A percentile compares a stretch with the other conserved stretches of the same genome.
Conservation (phyloP, 2,888 invertebrate genomes). For the Aleiodes alternator region DNA sequence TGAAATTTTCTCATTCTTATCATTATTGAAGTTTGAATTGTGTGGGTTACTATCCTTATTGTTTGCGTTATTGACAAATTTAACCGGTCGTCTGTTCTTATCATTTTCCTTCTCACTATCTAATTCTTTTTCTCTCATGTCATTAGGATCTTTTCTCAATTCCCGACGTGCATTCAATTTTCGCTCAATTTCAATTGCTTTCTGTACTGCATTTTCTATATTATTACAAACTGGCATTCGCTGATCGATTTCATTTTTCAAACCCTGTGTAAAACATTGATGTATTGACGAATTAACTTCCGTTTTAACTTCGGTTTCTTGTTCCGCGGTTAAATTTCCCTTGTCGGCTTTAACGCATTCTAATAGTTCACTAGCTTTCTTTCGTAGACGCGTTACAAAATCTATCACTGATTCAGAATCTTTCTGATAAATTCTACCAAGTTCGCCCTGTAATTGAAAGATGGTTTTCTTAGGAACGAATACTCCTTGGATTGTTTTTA, state of each 20-base stretch:
- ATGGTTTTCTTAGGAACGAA: too few species aligned
- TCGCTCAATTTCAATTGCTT: conserved; percentile 29
- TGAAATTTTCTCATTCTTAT: too few species aligned
- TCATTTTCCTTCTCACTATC: not conserved
- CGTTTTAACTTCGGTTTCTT: not conserved
- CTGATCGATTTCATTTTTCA: conserved; percentile 36
- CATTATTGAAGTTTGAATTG: too few species aligned
- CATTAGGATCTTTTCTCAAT: not conserved
- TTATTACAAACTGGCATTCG: conserved; percentile 27
- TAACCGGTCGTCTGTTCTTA: not conserved
- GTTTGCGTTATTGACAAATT: not conserved
- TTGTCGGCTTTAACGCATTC: conserved; percentile 4
- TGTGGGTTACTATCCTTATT: too few species aligned
- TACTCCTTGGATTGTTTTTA: too few species aligned
- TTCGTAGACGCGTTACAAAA: conserved; percentile 12
- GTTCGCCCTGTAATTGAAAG: too few species aligned
- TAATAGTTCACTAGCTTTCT: conserved; percentile 26
- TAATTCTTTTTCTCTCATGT: not conserved
- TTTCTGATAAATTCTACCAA: too few species aligned
- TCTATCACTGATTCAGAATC: not conserved
- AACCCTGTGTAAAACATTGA: not conserved
- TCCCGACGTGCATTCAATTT: conserved; percentile 11
- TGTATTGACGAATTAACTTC: not conserved
- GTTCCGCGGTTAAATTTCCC: too few species aligned
- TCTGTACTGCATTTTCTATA: not conserved